These are phyloP conservation scores for Sebastiscus tertius DNA, from an alignment of 2,797 vertebrate genomes.

Conservation along the genomic window DNA sequence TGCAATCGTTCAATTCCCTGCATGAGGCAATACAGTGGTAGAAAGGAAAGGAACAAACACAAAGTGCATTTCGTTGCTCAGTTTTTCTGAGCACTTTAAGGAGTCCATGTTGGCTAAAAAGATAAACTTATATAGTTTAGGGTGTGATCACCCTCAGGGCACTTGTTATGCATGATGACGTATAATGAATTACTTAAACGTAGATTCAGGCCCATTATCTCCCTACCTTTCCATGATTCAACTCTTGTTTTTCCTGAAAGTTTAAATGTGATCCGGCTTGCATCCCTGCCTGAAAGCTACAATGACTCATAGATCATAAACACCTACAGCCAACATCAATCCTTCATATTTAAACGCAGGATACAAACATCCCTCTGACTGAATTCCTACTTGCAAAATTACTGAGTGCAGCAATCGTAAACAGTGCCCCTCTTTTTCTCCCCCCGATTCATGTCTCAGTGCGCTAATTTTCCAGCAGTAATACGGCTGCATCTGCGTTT, in stretches of 20 bases:
- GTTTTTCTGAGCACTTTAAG: neutral
- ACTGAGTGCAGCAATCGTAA: slow-evolving; percentile 34
- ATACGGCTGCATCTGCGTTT: slow-evolving; percentile 54
- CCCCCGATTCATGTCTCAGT: slow-evolving; percentile 21
- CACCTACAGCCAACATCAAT: slow-evolving; percentile 31
- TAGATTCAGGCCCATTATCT: neutral
- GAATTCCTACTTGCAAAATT: slow-evolving; percentile 52
- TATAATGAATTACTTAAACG: neutral
- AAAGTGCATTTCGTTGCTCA: neutral
- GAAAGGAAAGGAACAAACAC: neutral
- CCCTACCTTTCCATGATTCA: neutral
- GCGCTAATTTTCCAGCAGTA: slow-evolving; percentile 63
- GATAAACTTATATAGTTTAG: neutral
- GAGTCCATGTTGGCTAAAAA: slow-evolving; percentile 2
- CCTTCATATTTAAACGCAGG: slow-evolving; percentile 16
- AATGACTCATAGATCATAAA: slow-evolving; percentile 59
- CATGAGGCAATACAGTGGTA: neutral
- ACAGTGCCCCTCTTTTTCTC: neutral
- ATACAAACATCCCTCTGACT: slow-evolving; percentile 23
- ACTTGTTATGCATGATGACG: neutral
- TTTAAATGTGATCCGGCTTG: slow-evolving; percentile 14
- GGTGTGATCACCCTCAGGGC: neutral
- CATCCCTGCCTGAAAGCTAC: slow-evolving; percentile 20
- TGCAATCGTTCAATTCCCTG: neutral
- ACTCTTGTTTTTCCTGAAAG: slow-evolving; percentile 17